Base-by-base conservation (phyloP, 2,888 invertebrate genomes). In the Rhamnusium bicolor region DNA sequence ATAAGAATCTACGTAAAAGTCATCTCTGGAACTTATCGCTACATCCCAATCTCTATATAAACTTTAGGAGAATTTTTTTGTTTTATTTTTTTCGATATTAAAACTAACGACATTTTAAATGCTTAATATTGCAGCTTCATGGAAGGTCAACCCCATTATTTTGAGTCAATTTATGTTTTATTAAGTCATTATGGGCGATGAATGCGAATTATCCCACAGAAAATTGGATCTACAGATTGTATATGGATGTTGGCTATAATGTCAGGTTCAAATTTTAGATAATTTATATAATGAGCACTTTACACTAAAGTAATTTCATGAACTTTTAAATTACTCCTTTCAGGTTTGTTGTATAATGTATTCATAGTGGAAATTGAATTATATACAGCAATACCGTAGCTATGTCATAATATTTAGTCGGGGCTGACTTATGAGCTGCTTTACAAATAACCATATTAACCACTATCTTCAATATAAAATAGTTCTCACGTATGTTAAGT, bases 391-490 rank as follows among this genome's bases (percentile, higher is more conserved):
- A 71, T 72, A 72, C 47, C 67, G 67, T 56, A 71, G 66, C 46
- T 27, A 51, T 21, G 65, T 71, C 71, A 72, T 49, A 72, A 66
- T 65, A 71, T 60, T 71, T 66, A 72, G 61, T 67, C 67, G 47
- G 24, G 47, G 58, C 47, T 62, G 58, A 67, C 46, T 27, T 29
- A 54, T 18, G 49, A 47, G 56, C 27, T 56, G 63, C 53, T 54
- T 61, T 60, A 73, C 40, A 69, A 73, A 69, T 73, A 69, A 65
- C 65, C 72, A 60, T 65, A 40, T 67, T 67, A 24, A 56, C 56
- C 56, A 14, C 24, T 40, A 65, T 73, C 60, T 73, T 46, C 29
- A 21, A 40, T 27, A 27, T 54, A 63, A 72, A 72, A 63, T 40
- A 49, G 68, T 68, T 72, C 51, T 63, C 46, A n/a, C n/a, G n/a